These are phyloP conservation scores for Coboldia fuscipes DNA, from an alignment of 1,140 invertebrate species.

Conservation along the genomic window DNA sequence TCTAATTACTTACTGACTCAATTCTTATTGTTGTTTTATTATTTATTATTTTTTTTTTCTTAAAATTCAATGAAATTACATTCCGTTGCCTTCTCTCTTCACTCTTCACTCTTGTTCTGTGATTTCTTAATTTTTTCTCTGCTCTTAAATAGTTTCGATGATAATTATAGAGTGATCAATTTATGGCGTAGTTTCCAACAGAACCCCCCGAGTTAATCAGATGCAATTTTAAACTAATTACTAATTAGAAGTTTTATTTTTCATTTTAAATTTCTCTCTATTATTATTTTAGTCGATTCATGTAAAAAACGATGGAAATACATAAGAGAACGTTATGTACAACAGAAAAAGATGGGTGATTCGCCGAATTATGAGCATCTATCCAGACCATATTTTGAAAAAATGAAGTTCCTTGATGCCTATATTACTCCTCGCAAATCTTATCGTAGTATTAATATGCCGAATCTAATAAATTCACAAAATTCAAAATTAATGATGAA, in stretches of 20 bases:
- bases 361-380: conserved; percentile 19
- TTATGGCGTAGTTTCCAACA: background rate
- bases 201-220: background rate
- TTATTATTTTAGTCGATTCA: conserved; percentile 12
- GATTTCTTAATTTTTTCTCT: too few species aligned
- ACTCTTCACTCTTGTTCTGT: too few species aligned
- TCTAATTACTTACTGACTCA: too few species aligned
- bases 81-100: too few species aligned
- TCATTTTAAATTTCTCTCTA: background rate
- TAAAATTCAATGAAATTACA: too few species aligned
- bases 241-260: background rate
- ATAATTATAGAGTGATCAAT: too few species aligned
- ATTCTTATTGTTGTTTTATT: too few species aligned
- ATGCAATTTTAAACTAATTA: background rate
- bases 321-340: conserved; percentile 18
- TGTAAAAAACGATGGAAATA: conserved; percentile 22
- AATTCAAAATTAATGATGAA: too few species aligned
- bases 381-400: conserved; percentile 18
- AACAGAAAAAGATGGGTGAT: conserved; percentile 17
- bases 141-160: too few species aligned
- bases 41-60: too few species aligned
- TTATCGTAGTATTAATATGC: too few species aligned
- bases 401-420: conserved; percentile 21
- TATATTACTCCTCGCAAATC: conserved; percentile 20
- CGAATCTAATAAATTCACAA: too few species aligned